A percentile compares a stretch with the other conserved stretches of the same genome.
phyloP scores from a whole-genome alignment of 2,888 invertebrate species.

The Dicyrtomina minuta region DNA sequence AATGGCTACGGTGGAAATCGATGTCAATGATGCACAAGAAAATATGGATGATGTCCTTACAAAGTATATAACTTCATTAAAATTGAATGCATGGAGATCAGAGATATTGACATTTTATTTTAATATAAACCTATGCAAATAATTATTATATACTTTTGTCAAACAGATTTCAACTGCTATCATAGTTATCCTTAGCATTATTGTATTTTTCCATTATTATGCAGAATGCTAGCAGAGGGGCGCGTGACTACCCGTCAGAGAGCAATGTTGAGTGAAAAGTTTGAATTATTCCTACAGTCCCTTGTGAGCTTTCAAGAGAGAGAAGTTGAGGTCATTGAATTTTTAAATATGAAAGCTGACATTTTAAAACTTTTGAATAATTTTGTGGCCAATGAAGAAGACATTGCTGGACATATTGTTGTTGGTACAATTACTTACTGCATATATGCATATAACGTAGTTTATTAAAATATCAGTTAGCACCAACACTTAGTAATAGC shows the following conservation, averaged over 20 bases:
- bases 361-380: constrained; percentile 41
- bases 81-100: too few species aligned
- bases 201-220: not conserved
- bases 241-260: constrained; percentile 46
- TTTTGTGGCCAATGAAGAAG: constrained; percentile 37
- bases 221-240: constrained; percentile 33
- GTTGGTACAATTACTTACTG: too few species aligned
- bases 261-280: constrained; percentile 44
- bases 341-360: constrained; percentile 41
- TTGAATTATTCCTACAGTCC: constrained; percentile 46
- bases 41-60: constrained; percentile 43
- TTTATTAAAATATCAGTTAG: not conserved
- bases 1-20: constrained; percentile 44
- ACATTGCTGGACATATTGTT: not conserved
- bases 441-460: too few species aligned
- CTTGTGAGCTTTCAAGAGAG: constrained; percentile 48
- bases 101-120: too few species aligned
- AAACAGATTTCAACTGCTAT: too few species aligned
- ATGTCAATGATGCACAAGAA: constrained; percentile 40
- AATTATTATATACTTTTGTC: too few species aligned
- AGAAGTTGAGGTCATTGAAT: constrained; percentile 45
- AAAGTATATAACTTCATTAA: constrained; percentile 30
- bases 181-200: not conserved
- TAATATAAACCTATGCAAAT: too few species aligned
- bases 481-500: not conserved